Conservation (phyloP, 1,140 invertebrate species). For the Euura lappo region DNA sequence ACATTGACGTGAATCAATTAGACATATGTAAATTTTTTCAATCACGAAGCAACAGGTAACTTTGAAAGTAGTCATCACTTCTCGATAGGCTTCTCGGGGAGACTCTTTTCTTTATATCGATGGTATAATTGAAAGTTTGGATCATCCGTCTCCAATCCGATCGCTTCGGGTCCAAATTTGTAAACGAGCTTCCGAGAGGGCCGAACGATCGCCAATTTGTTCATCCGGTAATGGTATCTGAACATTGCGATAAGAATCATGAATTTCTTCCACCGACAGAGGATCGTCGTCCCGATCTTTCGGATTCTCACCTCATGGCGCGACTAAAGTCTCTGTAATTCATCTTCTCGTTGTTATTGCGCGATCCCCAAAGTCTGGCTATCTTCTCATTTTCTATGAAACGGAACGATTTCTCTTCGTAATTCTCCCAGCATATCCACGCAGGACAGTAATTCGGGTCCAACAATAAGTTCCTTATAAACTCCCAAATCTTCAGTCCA, state of each 20-base stretch:
- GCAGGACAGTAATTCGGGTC: conserved; percentile 74
- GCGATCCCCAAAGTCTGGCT: conserved; percentile 78
- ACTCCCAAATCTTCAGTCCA: conserved; percentile 60
- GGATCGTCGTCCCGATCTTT: too few species aligned
- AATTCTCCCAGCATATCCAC: conserved; percentile 81
- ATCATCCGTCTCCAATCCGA: conserved; percentile 74
- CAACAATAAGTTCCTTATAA: conserved; percentile 74
- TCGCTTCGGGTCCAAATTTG: conserved; percentile 83
- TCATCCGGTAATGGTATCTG: conserved; percentile 86
- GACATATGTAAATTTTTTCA: too few species aligned
- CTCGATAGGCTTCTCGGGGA: too few species aligned
- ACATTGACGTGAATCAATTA: too few species aligned
- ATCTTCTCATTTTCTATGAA: conserved; percentile 83
- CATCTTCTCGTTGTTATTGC: conserved; percentile 77
- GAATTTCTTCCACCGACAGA: too few species aligned
- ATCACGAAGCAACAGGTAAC: too few species aligned
- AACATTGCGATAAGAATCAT: conserved; percentile 28
- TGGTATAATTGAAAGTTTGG: conserved; percentile 62
- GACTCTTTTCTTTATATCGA: too few species aligned
- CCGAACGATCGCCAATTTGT: conserved; percentile 80
- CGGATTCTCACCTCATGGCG: conserved; percentile 73
- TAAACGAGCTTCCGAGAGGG: conserved; percentile 80
- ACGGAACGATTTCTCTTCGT: conserved; percentile 77
- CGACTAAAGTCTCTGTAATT: conserved; percentile 87
- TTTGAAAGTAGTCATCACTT: too few species aligned